phyloP scores from a whole-genome alignment of 2,888 invertebrate genomes.

The Dynastes maya region DNA sequence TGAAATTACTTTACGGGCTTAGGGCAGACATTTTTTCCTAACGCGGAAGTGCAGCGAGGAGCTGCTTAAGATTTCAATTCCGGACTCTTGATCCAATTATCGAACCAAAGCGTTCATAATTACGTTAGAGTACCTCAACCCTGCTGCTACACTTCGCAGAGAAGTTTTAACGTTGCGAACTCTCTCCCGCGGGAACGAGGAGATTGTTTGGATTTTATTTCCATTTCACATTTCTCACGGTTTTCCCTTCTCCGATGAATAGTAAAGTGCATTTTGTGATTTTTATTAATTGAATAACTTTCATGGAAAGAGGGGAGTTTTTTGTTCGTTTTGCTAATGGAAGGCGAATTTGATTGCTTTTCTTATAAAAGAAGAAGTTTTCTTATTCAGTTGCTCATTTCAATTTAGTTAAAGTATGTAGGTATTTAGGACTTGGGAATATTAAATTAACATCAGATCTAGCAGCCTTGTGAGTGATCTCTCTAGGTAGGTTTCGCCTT shows the following conservation, averaged over 20 bases:
- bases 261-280: constrained; percentile 5
- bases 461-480: too few relatives aligned
- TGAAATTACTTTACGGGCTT: not conserved
- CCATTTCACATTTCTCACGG: not conserved
- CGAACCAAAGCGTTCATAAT: constrained; percentile 40
- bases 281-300: constrained; percentile 18
- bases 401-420: too few relatives aligned
- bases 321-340: not conserved
- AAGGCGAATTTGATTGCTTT: too few relatives aligned
- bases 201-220: constrained; percentile 22
- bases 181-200: not conserved
- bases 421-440: too few relatives aligned
- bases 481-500: too few relatives aligned
- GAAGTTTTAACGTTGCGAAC: constrained; percentile 6
- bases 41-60: constrained; percentile 30
- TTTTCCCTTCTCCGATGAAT: not conserved
- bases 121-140: constrained; percentile 45
- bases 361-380: too few relatives aligned
- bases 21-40: constrained; percentile 8
- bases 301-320: not conserved
- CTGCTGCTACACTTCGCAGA: constrained; percentile 7
- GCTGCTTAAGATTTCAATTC: constrained; percentile 39
- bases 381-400: too few relatives aligned
- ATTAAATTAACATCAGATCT: too few relatives aligned
- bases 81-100: constrained; percentile 41